Base-by-base conservation (phyloP, 2,888 invertebrate genomes). In the Meloe dianella region DNA sequence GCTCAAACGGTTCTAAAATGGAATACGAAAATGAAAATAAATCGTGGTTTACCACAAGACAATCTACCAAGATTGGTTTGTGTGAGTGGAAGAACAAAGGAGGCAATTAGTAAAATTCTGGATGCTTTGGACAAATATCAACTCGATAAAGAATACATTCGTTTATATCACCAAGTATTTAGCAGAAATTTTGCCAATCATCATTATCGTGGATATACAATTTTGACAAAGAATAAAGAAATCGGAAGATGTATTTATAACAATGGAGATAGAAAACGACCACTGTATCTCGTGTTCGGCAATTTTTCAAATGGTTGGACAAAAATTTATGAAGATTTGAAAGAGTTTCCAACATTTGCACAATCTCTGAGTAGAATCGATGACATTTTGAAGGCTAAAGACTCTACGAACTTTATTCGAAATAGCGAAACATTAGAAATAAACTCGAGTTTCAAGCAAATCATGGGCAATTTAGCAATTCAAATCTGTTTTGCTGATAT, bases 251-350 rank as follows among this genome's bases (percentile, higher is more conserved):
- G 5, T 41, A 14, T 35, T 14, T 2, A 41, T 4, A 5, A 38
- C 20, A 1, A 38, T 27, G 24, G n/a, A 41, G 41, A 20, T 14
- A 8, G n/a, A 4, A 51, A 65, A 35, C 59, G 41, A n/a, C 64
- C 64, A 0, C 54, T 78, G 2, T 68, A 64, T 66, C 17, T 92
- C 84, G 90, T 96, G 54, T 97, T 95, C 85, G 93, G 96, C 61
- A 96, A 96, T 35, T 93, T 97, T 93, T 94, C 95, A 1, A 91
- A 93, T 0, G 94, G 95, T 78, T 96, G 95, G 95, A 84, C 90
- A 12, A 91, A 91, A 71, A 95, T 96, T 94, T 96, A 92, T 5
- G 84, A 87, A 8, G 87, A 90, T 47, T 87, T 96, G 57, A 89
- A 95, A 89, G 84, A 86, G 72, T 85, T 96, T 30, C 91, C 92